These are phyloP conservation scores for Spodoptera frugiperda DNA, from an alignment of 1,140 invertebrate species.

Conservation along the genomic window DNA sequence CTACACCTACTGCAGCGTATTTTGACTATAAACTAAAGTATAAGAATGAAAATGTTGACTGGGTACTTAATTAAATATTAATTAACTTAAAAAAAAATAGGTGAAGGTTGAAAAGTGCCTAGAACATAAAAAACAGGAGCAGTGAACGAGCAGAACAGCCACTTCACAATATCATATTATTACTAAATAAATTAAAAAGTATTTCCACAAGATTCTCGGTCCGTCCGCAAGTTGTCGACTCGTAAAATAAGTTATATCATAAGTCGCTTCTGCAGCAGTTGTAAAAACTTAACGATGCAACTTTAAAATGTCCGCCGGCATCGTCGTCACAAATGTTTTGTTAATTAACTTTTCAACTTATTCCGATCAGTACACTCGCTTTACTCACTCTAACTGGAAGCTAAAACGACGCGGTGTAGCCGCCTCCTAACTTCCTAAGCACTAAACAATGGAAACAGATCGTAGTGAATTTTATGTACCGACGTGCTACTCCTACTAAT, in stretches of 20 bases:
- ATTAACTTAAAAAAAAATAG: no score
- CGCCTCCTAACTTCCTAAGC: background rate
- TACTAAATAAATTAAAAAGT: slow-evolving; percentile 47
- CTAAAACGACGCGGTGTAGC: background rate
- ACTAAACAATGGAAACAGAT: slow-evolving; percentile 12
- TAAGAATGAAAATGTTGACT: no score
- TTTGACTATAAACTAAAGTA: no score
- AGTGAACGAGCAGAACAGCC: no score
- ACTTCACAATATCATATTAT: background rate
- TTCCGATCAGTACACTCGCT: background rate
- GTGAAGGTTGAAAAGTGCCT: no score
- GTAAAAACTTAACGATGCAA: slow-evolving; percentile 47
- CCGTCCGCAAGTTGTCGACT: slow-evolving; percentile 22
- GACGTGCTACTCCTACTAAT: no score
- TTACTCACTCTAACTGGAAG: background rate
- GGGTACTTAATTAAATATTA: no score
- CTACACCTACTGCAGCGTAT: no score
- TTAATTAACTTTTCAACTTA: slow-evolving; percentile 19
- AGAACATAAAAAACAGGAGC: no score
- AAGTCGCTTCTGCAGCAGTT: slow-evolving; percentile 37
- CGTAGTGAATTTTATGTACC: background rate
- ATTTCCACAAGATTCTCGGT: slow-evolving; percentile 11
- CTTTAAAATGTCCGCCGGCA: slow-evolving; percentile 9
- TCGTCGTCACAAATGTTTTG: background rate
- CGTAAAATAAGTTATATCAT: slow-evolving; percentile 48